Evolutionary conservation across 2,113 vertebrate genomes (phyloP).

Genomic region (Progne subis): DNA sequence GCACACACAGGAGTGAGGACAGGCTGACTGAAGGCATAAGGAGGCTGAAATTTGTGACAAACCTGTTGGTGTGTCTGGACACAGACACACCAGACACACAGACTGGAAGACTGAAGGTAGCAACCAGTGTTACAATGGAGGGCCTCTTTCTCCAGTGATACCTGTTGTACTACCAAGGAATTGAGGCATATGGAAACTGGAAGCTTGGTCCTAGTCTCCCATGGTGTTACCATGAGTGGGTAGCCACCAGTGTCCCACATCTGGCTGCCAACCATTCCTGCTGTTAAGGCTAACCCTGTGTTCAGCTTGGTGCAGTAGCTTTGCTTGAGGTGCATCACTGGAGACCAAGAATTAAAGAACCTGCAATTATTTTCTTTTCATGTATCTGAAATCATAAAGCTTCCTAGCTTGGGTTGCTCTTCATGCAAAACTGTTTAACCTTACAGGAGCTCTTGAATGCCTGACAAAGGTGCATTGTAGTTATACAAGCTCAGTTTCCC

Average conservation of each 20-base stretch:
- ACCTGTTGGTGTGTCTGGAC: neutral
- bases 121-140: neutral
- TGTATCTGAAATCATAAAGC: neutral
- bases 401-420: neutral
- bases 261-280: neutral
- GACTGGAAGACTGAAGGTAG: neutral
- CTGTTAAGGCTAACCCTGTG: neutral
- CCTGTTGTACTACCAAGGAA: neutral
- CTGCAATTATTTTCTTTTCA: neutral
- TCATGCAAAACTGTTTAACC: neutral
- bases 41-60: neutral
- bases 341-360: neutral
- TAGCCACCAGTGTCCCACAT: neutral
- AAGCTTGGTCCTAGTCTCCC: neutral
- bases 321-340: neutral
- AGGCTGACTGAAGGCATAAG: neutral
- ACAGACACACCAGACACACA: too few species aligned
- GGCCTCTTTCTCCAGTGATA: neutral
- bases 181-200: neutral
- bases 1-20: neutral
- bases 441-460: neutral
- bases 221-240: neutral
- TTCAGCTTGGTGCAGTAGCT: neutral
- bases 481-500: neutral
- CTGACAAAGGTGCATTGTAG: neutral